Base-by-base conservation (phyloP, 2,797 vertebrate species). In the Merluccius polli region DNA sequence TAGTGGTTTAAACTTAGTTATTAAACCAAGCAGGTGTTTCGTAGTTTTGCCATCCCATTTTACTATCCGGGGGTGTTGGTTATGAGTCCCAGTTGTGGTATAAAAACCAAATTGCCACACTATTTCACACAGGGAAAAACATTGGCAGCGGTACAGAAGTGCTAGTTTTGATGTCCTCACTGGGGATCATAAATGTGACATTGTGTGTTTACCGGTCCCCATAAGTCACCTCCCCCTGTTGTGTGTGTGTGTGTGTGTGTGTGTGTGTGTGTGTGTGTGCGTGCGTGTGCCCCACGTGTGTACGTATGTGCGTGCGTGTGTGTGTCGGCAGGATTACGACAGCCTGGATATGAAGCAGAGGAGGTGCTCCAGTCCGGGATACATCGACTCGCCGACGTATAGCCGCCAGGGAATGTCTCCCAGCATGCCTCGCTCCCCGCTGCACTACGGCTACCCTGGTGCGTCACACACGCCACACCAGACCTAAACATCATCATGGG, bases 391-490 rank as follows among this genome's bases (percentile, higher is more conserved):
- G 0, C 96, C 91, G 13, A 94, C 94, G 5, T 97, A 93, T 84
- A 94, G 95, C 84, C 95, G 95, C 65, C 96, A 95, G 82, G 96
- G 96, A 91, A 93, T 96, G 93, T 97, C 97, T 38, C 95, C 97
- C 86, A 95, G 95, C 87, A 94, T 95, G 86, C 95, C 96, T 70
- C 95, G 94, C 81, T 98, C 96, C 16, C 95, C 97, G 0, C 96
- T 97, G 89, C 95, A 95, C 84, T 97, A 95, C 80, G 96, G 94
- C 86, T 96, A 95, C 88, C 94, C 95, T 76, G 97, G 97, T 98
- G 92, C 96, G 95, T 85, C 71, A 36, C 11, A 29, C 30, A 48
- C 3, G 8, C 13, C 24, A 29, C 63, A 27, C 9, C 27, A 29
- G 63, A 67, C 63, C 63, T 67, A 67, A 7, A 12, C 7, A 67